Evolutionary conservation across 2,797 vertebrate species (phyloP), one percentile per base, ranked within the genome.

Genomic region (Sebastes kiyomatsui): DNA sequence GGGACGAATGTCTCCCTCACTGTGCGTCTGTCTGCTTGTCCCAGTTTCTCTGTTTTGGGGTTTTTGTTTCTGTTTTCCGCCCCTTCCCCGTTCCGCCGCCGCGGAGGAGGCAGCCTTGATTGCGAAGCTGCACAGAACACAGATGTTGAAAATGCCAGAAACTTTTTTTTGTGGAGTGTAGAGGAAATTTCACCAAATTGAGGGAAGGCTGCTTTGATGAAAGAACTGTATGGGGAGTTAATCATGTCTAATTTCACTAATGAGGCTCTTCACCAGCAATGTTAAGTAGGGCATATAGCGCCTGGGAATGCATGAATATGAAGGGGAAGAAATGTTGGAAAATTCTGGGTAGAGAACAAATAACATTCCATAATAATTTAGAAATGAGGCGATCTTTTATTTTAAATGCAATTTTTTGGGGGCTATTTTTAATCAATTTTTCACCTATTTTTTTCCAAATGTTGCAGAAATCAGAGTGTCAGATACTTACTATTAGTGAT

Each of bases 241-340:
- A 90, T 90, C 81, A 83, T 61, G 72, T 87, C 67, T 80, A 75
- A 90, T 90, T 90, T 88, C 32, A 73, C 72, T 82, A 91, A 89
- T 86, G 80, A 90, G 85, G 80, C 76, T 87, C 79, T 87, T 85
- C 83, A 80, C 65, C 67, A 72, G 72, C 32, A 30, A 55, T 49
- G 73, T 67, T 74, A 86, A 85, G 80, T 85, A 80, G 84, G 81
- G 54, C 84, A 72, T 32, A 73, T 30, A 59, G 49, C 27, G 13
- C 79, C 42, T 73, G 55, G 72, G 72, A 82, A 75, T 67, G 49
- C 56, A 70, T 54, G 32, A 54, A 75, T 68, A 65, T 22, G 33
- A 66, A 32, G 14, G 4, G 23, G 23, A 7, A 3, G 12, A 62
- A 72, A 67, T 7, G 5, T 35, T 16, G 42, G 52, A 18, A 72